A percentile compares a stretch with the other conserved stretches of the same genome.
Conservation (phyloP, 2,797 vertebrate species). For the Acipenser transmontanus region DNA sequence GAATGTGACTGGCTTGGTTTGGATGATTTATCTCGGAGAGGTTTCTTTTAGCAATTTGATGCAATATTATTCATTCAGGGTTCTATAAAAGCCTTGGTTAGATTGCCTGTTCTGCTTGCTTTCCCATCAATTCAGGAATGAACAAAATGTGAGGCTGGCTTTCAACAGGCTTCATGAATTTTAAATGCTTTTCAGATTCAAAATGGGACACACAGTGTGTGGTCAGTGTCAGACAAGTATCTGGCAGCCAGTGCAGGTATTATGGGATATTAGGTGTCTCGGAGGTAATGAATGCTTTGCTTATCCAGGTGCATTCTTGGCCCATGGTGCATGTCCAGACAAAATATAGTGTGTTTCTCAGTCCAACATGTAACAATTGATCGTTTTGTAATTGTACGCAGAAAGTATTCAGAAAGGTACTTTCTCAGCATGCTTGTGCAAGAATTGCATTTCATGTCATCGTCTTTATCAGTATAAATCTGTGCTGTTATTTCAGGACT, state of each 20-base stretch:
- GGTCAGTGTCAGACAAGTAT: slow-evolving; percentile 54
- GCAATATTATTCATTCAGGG: slow-evolving; percentile 74
- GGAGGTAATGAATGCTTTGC: slow-evolving; percentile 73
- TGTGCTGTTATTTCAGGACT: slow-evolving; percentile 34
- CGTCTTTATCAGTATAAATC: slow-evolving; percentile 40
- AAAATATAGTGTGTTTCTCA: slow-evolving; percentile 49
- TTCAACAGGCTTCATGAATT: slow-evolving; percentile 83
- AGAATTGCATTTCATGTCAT: slow-evolving; percentile 42
- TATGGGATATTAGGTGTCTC: slow-evolving; percentile 74
- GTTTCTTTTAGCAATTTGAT: slow-evolving; percentile 81
- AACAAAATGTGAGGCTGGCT: slow-evolving; percentile 77
- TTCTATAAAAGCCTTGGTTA: slow-evolving; percentile 66
- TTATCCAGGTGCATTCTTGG: slow-evolving; percentile 71
- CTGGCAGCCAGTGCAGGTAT: slow-evolving; percentile 58
- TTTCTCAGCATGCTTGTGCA: slow-evolving; percentile 42
- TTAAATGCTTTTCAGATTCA: slow-evolving; percentile 85
- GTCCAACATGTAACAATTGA: slow-evolving; percentile 48
- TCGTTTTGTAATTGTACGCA: slow-evolving; percentile 45
- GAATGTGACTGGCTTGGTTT: slow-evolving; percentile 70
- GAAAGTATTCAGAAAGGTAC: slow-evolving; percentile 29
- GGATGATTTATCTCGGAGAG: slow-evolving; percentile 69
- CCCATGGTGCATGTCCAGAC: slow-evolving; percentile 47
- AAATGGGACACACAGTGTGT: slow-evolving; percentile 70
- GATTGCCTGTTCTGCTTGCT: slow-evolving; percentile 65
- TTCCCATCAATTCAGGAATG: slow-evolving; percentile 80